These are phyloP conservation scores for Cephalopachus bancanus DNA, from an alignment of 2,797 vertebrate genomes.

Conservation along the genomic window DNA sequence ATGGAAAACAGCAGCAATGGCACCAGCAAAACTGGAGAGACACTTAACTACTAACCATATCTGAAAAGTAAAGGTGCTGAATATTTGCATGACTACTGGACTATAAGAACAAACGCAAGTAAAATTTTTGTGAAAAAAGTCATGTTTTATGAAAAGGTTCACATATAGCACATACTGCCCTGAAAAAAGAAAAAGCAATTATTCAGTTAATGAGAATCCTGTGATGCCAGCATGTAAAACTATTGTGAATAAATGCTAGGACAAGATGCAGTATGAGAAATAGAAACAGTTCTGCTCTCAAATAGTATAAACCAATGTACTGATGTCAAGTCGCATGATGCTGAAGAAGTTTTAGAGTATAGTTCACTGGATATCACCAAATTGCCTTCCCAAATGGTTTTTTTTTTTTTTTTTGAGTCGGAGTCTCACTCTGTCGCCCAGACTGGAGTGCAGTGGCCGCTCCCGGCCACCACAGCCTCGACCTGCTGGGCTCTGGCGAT, in stretches of 20 bases:
- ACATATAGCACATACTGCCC: background rate
- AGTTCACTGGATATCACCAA: background rate
- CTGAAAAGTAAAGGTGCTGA: background rate
- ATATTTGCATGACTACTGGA: background rate
- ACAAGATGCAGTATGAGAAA: conserved; percentile 28
- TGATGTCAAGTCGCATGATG: conserved; percentile 12
- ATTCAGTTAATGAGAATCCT: background rate
- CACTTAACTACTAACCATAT: background rate
- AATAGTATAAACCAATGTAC: background rate
- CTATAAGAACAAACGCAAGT: background rate
- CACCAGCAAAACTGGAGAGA: background rate
- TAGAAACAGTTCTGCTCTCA: background rate
- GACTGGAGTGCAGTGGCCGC: no score
- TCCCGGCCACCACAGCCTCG: no score
- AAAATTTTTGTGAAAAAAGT: background rate
- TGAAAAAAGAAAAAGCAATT: background rate
- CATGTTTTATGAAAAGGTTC: background rate
- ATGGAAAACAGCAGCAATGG: background rate
- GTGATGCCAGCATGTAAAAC: background rate
- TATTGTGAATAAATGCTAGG: conserved; percentile 33
- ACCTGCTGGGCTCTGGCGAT: no score
- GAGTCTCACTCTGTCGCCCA: no score
- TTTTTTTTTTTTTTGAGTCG: background rate
- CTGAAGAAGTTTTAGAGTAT: background rate
- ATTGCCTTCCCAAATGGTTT: conserved; percentile 13